Percentiles rank a stretch among this genome's conserved stretches.
phyloP scores from a whole-genome alignment of 2,113 vertebrate genomes.

The Archocentrus centrarchus region DNA sequence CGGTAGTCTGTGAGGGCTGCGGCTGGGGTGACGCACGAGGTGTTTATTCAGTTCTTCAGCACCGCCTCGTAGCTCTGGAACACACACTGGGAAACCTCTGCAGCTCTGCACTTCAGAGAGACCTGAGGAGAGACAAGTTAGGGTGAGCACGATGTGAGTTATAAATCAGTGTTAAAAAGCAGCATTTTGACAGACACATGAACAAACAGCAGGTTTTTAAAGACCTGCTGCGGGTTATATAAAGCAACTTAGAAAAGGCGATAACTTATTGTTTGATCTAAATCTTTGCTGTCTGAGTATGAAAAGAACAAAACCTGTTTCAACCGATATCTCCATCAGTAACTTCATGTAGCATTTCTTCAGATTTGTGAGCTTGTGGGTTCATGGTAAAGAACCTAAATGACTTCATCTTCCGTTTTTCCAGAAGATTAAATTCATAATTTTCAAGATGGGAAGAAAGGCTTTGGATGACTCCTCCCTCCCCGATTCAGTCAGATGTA shows the following conservation, averaged over 20 bases:
- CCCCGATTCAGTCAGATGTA: neutral
- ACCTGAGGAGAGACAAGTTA: constrained; percentile 79
- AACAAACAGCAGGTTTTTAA: neutral
- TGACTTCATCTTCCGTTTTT: neutral
- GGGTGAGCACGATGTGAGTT: neutral
- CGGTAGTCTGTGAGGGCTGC: constrained; percentile 26
- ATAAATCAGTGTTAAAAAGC: neutral
- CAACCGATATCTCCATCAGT: neutral
- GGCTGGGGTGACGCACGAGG: neutral
- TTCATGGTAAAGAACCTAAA: neutral
- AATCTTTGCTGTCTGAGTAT: neutral
- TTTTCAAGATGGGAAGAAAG: neutral
- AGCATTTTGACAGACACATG: neutral
- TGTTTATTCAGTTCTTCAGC: constrained; percentile 89
- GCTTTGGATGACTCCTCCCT: constrained; percentile 3
- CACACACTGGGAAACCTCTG: constrained; percentile 91
- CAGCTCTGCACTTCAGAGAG: constrained; percentile 92
- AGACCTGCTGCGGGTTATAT: neutral
- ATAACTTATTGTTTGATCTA: constrained; percentile 5
- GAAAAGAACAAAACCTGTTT: neutral
- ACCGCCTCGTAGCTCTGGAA: constrained; percentile 93
- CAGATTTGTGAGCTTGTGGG: neutral
- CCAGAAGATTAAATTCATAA: neutral
- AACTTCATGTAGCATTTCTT: neutral
- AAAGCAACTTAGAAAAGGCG: neutral